Base-by-base conservation (phyloP, 2,888 invertebrate genomes). In the Neoaliturus tenellus region DNA sequence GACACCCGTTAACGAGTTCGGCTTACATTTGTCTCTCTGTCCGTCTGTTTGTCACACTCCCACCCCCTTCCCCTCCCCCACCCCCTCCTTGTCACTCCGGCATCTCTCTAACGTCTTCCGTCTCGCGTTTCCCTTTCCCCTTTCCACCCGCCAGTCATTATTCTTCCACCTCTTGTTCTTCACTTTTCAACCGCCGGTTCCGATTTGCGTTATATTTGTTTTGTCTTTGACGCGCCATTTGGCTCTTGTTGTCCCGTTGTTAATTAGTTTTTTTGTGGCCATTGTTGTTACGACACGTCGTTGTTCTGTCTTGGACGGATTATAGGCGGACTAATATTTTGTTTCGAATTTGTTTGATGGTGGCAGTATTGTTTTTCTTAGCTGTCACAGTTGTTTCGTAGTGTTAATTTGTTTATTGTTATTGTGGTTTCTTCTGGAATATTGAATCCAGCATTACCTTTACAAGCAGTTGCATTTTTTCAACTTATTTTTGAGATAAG, bases 191-290 rank as follows among this genome's bases (percentile, higher is more conserved):
- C 5, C 23, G 58, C 25, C 25, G 6, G 4, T 14, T 20, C 3
- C 25, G 58, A 58, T 58, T 20, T 8, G 58, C 14, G 62, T 62
- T 62, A 14, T 62, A 62, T 62, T 62, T 62, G 62, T 62, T 62
- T 62, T 62, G 28, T 62, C 17, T 62, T 28, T 28, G 5, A 62
- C 62, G 62, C 62, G 14, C 28, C 28, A 62, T 62, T 62, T 62
- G 10, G 31, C 28, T 28, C 14, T 23, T 51, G 51, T 51, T 14
- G 62, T 62, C 25, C 14, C 12, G 20, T 55, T 55, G 62, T 4
- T 62, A 62, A 62, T 62, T 28, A 12, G 28, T 28, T 55, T 55
- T 4, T n/a, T 20, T 55, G 2, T 62, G 23, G n/a, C 31, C 31
- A 0, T 25, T 28, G 62, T 51, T 51, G n/a, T n/a, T n/a, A n/a